Evolutionary conservation across 1,140 invertebrate genomes (phyloP).

Genomic region (Anastrepha obliqua): DNA sequence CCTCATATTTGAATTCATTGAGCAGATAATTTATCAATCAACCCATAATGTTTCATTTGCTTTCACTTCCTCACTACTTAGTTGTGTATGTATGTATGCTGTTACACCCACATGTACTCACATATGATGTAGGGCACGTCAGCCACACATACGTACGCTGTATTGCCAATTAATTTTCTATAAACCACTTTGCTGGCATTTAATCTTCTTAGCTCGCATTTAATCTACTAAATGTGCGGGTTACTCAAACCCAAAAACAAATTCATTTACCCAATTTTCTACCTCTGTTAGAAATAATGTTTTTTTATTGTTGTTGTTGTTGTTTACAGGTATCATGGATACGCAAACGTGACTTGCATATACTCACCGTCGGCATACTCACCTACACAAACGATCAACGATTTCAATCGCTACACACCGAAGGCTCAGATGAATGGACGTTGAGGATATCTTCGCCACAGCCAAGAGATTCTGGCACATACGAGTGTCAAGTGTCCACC

Average conservation of each 20-base stretch:
- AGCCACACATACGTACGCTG: no score
- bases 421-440: slow-evolving; percentile 92
- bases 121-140: no score
- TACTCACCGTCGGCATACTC: slow-evolving; percentile 83
- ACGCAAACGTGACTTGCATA: slow-evolving; percentile 83
- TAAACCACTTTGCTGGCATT: not conserved
- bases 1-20: no score
- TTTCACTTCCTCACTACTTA: no score
- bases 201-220: not conserved
- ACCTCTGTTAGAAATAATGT: not conserved
- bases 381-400: slow-evolving; percentile 87
- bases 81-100: no score
- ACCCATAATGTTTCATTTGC: no score
- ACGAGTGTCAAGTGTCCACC: slow-evolving; percentile 91
- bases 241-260: not conserved
- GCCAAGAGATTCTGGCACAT: slow-evolving; percentile 83
- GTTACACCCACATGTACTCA: no score
- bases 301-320: not conserved
- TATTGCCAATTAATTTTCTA: no score
- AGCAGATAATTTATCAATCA: no score
- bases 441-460: slow-evolving; percentile 87
- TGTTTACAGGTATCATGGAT: slow-evolving; percentile 83
- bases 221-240: not conserved
- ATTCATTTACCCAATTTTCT: no score
- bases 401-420: slow-evolving; percentile 85